A percentile compares a stretch with the other conserved stretches of the same genome.
phyloP scores from a whole-genome alignment of 2,888 invertebrate species.

The Mantis religiosa region DNA sequence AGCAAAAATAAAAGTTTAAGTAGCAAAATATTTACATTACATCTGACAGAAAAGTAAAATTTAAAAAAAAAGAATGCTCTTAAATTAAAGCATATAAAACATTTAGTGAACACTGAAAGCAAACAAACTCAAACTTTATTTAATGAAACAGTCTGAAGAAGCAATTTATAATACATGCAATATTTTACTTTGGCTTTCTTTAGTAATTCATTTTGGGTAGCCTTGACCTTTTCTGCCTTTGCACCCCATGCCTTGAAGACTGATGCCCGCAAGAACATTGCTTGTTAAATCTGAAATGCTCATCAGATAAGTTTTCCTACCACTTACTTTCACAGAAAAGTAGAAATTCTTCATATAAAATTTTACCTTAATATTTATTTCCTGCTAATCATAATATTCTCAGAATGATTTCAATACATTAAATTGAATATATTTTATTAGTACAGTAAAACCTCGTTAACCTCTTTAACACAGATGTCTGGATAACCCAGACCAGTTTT shows the following conservation, averaged over 20 bases:
- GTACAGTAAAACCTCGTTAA: too few species aligned
- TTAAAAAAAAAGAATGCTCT: neutral
- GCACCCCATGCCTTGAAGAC: conserved; percentile 94
- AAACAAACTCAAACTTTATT: neutral
- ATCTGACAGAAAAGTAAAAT: neutral
- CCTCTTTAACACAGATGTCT: too few species aligned
- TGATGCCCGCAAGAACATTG: conserved; percentile 67
- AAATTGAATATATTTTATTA: too few species aligned
- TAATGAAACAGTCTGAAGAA: neutral
- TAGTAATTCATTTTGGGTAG: conserved; percentile 83
- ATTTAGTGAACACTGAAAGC: neutral
- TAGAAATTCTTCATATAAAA: too few species aligned
- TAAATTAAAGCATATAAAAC: conserved; percentile 7
- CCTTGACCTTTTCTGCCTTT: conserved; percentile 78
- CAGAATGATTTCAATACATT: too few species aligned
- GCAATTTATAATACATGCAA: conserved; percentile 35
- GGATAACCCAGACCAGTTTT: too few species aligned
- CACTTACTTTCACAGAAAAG: too few species aligned
- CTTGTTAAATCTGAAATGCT: neutral
- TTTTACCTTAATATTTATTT: too few species aligned
- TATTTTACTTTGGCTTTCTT: conserved; percentile 81
- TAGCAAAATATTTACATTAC: neutral
- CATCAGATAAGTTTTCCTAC: too few species aligned
- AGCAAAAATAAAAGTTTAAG: too few species aligned
- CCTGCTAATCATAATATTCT: too few species aligned